Evolutionary conservation across 2,113 vertebrate species (phyloP).

Genomic region (Taurulus bubalis): DNA sequence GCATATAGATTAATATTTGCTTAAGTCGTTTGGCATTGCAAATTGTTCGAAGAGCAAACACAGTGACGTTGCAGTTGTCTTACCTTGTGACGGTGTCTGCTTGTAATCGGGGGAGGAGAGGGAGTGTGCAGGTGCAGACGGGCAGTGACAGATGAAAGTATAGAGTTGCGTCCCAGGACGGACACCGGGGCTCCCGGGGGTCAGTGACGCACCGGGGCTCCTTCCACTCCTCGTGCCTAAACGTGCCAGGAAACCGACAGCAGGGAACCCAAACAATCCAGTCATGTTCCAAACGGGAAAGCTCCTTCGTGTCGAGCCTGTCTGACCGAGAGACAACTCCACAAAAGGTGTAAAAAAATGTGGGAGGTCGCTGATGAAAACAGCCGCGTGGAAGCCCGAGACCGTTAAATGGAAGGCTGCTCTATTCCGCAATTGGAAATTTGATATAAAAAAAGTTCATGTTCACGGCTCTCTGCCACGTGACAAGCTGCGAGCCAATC

Average conservation of each 20-base stretch:
- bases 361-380: conserved; percentile 74
- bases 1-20: neutral
- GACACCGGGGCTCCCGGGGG: conserved; percentile 77
- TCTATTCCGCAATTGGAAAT: conserved; percentile 97
- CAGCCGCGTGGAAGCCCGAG: conserved; percentile 85
- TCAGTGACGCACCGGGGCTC: conserved; percentile 78
- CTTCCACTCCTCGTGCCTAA: conserved; percentile 84
- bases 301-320: conserved; percentile 73
- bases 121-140: conserved; percentile 88
- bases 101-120: conserved; percentile 39
- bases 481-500: conserved; percentile 92
- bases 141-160: conserved; percentile 82
- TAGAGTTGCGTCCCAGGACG: conserved; percentile 56
- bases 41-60: neutral
- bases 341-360: conserved; percentile 70
- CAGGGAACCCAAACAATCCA: conserved; percentile 67
- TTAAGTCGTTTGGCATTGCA: neutral
- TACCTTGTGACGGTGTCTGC: conserved; percentile 58
- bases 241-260: conserved; percentile 74
- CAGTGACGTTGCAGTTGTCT: conserved; percentile 18
- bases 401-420: conserved; percentile 92
- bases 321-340: conserved; percentile 62
- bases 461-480: conserved; percentile 95
- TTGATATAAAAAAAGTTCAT: conserved; percentile 91
- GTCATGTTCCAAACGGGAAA: conserved; percentile 64